Evolutionary conservation across 2,113 vertebrate species (phyloP), one percentile per base, ranked within the genome.

Genomic region (Clarias magur): DNA sequence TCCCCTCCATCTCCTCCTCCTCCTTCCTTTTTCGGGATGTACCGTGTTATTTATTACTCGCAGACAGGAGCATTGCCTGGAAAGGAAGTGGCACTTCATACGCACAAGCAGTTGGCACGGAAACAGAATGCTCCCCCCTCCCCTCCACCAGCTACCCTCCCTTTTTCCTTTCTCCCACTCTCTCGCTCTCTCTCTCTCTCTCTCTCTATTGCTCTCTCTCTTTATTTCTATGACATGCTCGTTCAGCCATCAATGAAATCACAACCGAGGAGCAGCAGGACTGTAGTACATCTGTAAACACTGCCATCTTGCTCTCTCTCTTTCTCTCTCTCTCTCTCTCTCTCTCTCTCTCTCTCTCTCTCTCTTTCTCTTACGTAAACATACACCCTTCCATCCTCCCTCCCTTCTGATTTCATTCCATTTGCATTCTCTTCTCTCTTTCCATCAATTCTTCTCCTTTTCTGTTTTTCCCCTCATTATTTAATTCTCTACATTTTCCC

Each of bases 31-130:
- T 85, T 86, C 86, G 85, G 21, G 86, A 80, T 84, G 80, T 88
- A 89, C 89, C 90, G 70, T 62, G 70, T 93, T 84, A 93, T 94
- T 95, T 91, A 92, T 89, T 88, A 8, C 38, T 81, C 86, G 84
- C 85, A 89, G 54, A 91, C 57, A 89, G 88, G 90, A 92, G 94
- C 93, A 95, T 94, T 94, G 89, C 91, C 93, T 91, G 92, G 90
- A 91, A 93, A 95, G 93, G 93, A 94, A 94, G 92, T 92, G 90
- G 92, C 89, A 92, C 90, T 92, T 92, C 94, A 94, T 93, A 95
- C 93, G 94, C 93, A 93, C 94, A 92, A 93, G 93, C 94, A 94
- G 94, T 95, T 96, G 95, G 95, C 95, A 95, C 94, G 92, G 94
- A 95, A 95, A 95, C 95, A 93, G 92, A 92, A 93, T 92, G 93